Evolutionary conservation across 2,113 vertebrate species (phyloP).

Genomic region (Cyprinus carpio): DNA sequence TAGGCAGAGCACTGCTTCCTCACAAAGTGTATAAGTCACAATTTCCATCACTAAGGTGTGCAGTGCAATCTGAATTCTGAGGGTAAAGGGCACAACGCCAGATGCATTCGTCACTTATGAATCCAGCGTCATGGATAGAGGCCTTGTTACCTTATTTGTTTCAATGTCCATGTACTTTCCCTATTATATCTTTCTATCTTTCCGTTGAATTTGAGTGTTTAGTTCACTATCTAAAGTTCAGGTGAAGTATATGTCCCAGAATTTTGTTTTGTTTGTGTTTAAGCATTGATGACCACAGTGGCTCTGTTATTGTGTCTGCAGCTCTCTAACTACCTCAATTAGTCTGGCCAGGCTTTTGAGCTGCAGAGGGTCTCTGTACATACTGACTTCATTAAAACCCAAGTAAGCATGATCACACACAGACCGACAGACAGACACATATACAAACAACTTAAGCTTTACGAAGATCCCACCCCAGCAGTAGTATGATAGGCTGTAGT

Average conservation of each 20-base stretch:
- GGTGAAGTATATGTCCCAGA: too few species aligned
- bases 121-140: not conserved
- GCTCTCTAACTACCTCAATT: constrained; percentile 38
- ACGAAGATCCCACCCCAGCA: not conserved
- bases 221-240: not conserved
- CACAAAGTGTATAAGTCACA: not conserved
- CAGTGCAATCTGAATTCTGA: not conserved
- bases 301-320: constrained; percentile 36
- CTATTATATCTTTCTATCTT: too few species aligned
- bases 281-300: not conserved
- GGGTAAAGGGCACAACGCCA: not conserved
- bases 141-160: not conserved
- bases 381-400: constrained; percentile 41
- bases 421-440: not conserved
- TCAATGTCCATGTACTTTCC: too few species aligned
- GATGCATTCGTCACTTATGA: not conserved
- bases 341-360: not conserved
- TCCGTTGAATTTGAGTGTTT: not conserved
- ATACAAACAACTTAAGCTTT: not conserved
- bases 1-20: not conserved
- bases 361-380: constrained; percentile 33
- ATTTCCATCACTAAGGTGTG: not conserved
- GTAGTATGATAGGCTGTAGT: too few species aligned
- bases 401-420: constrained; percentile 17
- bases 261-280: not conserved